Conservation (phyloP, 2,888 invertebrate species). For the Micropterix aruncella region DNA sequence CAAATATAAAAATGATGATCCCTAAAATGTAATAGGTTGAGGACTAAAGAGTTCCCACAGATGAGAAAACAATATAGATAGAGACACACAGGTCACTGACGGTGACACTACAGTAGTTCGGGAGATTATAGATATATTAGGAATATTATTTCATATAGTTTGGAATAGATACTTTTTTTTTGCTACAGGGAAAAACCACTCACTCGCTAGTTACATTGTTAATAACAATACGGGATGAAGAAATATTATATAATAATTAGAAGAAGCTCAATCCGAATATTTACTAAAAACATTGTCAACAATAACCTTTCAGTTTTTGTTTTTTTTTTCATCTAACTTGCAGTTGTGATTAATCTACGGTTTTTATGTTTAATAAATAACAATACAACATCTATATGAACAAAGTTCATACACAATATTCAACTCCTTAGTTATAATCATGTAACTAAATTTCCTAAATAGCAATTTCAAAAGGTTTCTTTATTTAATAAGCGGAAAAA, state of each 20-base stretch:
- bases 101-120: background rate
- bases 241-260: background rate
- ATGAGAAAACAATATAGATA: background rate
- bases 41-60: background rate
- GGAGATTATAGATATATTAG: background rate
- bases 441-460: constrained; percentile 40
- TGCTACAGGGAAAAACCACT: background rate
- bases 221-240: background rate
- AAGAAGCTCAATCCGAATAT: constrained; percentile 35
- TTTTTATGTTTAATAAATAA: constrained; percentile 29
- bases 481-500: too few species aligned
- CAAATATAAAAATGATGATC: background rate
- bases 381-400: constrained; percentile 35
- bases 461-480: constrained; percentile 11
- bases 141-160: background rate
- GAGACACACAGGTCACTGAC: background rate
- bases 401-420: constrained; percentile 21
- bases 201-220: background rate
- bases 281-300: constrained; percentile 41
- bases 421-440: constrained; percentile 17
- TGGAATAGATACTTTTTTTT: background rate
- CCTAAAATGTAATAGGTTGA: background rate
- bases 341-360: constrained; percentile 37
- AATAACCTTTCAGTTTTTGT: constrained; percentile 25
- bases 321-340: constrained; percentile 32